Evolutionary conservation across 2,113 vertebrate genomes (phyloP).

Genomic region (Chaetodon auriga): DNA sequence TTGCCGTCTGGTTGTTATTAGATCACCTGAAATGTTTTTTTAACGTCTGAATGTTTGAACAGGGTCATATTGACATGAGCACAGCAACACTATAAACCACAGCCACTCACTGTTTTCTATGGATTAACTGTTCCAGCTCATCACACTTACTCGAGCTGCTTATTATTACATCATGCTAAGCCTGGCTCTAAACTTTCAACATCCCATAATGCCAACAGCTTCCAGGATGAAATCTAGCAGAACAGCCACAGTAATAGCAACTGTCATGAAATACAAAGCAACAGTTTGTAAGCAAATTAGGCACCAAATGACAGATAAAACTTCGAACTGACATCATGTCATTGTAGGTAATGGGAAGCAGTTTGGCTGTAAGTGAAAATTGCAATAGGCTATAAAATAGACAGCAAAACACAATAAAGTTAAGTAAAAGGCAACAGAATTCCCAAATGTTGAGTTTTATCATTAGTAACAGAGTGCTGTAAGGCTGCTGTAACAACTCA

Average conservation of each 20-base stretch:
- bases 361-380: background rate
- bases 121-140: slow-evolving; percentile 53
- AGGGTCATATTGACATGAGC: slow-evolving; percentile 32
- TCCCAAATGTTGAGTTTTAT: background rate
- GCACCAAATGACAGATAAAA: slow-evolving; percentile 31
- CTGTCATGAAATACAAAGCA: slow-evolving; percentile 33
- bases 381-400: background rate
- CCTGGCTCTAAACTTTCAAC: slow-evolving; percentile 37
- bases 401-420: background rate
- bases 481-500: background rate
- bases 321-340: slow-evolving; percentile 2
- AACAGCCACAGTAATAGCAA: slow-evolving; percentile 30
- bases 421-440: background rate
- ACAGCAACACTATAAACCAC: slow-evolving; percentile 25
- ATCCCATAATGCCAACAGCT: slow-evolving; percentile 31
- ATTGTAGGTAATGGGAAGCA: background rate
- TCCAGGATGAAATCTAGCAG: slow-evolving; percentile 15
- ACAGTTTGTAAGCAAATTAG: slow-evolving; percentile 51
- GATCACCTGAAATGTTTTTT: slow-evolving; percentile 39
- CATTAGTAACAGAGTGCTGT: background rate
- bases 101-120: slow-evolving; percentile 29
- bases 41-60: slow-evolving; percentile 20
- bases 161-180: slow-evolving; percentile 55
- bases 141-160: slow-evolving; percentile 45
- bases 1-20: slow-evolving; percentile 17